Evolutionary conservation across 1,140 invertebrate genomes (phyloP), one percentile per base, ranked within the genome.

Genomic region (Drosophila ogumai): DNA sequence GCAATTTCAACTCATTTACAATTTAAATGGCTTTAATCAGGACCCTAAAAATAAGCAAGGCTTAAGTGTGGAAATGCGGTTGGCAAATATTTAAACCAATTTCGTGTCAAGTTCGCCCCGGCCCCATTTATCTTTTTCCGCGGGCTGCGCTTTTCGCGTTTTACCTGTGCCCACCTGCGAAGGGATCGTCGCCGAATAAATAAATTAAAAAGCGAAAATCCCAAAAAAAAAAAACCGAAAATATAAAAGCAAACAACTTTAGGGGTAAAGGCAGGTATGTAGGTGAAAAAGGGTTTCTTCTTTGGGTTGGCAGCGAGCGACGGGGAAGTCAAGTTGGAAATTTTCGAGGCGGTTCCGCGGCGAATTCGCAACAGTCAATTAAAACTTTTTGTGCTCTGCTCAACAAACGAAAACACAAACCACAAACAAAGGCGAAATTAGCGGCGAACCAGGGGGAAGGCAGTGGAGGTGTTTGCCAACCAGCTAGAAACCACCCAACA

Each of bases 361-460:
- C 59, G 67, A 43, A 64, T 72, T 78, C 67, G 84, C 76, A 84
- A 84, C 84, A 87, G 84, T 88, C 87, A 88, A 88, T 88, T 88
- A 88, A 88, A 88, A 88, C 65, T 84, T 88, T 88, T 88, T 68
- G 65, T 52, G 66, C 56, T 63, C 56, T 54, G 58, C 63, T 75
- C 61, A 54, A 67, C 74, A 68, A 76, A 75, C 74, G 71, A 85
- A 60, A 71, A 82, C 67, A 69, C 52, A 68, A 77, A 86, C 86
- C 85, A 80, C 86, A 86, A 90, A 90, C 86, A 90, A 90, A 90
- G 79, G 60, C 58, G 50, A 90, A 87, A 87, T 87, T 87, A 88
- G 84, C 79, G 64, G 63, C 41, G 64, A 73, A 47, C 56, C 28
- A 13, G n/a, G 34, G n/a, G 5, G 15, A 46, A 44, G 5, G 9